Evolutionary conservation across 92 coral and sea anemone genomes (phyloP).

Genomic region (Virgularia gustaviana): DNA sequence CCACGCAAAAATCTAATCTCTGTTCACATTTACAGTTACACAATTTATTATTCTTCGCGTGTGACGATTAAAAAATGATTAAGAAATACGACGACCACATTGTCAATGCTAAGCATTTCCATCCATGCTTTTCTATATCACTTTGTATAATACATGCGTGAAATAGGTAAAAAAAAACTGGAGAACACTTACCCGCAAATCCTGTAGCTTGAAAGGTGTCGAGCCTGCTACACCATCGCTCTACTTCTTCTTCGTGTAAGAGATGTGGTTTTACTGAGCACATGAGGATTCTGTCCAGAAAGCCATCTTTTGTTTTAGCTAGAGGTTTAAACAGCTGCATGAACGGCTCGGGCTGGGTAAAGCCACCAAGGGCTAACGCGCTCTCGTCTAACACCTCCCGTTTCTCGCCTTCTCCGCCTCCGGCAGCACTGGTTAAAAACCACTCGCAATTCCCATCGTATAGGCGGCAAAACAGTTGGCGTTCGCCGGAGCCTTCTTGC

Average conservation of each 20-base stretch:
- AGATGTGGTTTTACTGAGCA: slow-evolving; percentile 4
- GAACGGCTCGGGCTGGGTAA: slow-evolving; percentile 11
- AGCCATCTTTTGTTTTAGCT: no score
- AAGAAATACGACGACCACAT: no score
- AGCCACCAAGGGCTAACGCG: neutral
- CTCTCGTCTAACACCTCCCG: neutral
- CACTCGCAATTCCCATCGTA: neutral
- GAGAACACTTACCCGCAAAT: neutral
- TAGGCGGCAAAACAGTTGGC: neutral
- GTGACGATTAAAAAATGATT: no score
- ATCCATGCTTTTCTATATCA: no score
- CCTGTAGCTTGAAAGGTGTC: neutral
- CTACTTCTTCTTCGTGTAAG: neutral
- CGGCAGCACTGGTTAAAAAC: neutral
- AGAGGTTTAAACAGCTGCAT: neutral
- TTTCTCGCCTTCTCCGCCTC: neutral
- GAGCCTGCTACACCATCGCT: neutral
- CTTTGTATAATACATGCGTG: no score
- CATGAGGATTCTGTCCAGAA: neutral
- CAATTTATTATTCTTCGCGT: no score
- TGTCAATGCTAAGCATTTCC: no score
- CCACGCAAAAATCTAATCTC: no score
- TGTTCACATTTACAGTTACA: no score
- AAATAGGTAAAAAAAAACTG: no score
- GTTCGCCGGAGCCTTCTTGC: no score